phyloP scores from a whole-genome alignment of 2,888 invertebrate species.

The Dioctria linearis region DNA sequence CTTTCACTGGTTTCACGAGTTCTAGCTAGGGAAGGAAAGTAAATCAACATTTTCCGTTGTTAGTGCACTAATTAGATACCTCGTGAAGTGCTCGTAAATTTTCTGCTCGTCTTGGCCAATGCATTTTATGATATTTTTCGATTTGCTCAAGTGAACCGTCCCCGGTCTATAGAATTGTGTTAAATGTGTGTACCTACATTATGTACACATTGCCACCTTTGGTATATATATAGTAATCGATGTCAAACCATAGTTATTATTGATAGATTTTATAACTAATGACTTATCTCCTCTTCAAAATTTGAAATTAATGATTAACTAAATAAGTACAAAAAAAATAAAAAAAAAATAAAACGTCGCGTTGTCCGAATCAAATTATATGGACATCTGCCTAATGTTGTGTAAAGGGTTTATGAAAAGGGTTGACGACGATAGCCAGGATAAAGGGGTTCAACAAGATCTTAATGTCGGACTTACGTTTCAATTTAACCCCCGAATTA shows the following conservation, averaged over 20 bases:
- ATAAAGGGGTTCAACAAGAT: background rate
- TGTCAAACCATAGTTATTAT: conserved; percentile 34
- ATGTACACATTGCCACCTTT: background rate
- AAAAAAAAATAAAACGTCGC: background rate
- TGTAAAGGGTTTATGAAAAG: conserved; percentile 47
- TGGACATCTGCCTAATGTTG: conserved; percentile 48
- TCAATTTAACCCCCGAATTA: conserved; percentile 19
- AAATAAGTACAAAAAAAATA: background rate
- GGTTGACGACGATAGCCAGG: background rate
- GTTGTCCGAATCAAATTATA: conserved; percentile 35
- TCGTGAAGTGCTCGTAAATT: conserved; percentile 26
- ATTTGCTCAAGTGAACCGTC: conserved; percentile 26
- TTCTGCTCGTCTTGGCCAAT: background rate
- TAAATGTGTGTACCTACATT: background rate
- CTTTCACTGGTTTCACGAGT: background rate
- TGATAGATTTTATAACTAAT: background rate
- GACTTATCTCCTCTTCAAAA: conserved; percentile 7
- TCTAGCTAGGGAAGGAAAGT: background rate
- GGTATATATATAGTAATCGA: background rate
- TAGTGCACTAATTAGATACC: conserved; percentile 28
- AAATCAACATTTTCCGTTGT: conserved; percentile 22
- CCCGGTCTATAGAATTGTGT: background rate
- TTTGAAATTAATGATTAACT: conserved; percentile 35
- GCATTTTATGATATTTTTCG: conserved; percentile 33
- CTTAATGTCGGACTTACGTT: conserved; percentile 28